phyloP scores from a whole-genome alignment of 2,113 vertebrate genomes.

The Nerophis ophidion region DNA sequence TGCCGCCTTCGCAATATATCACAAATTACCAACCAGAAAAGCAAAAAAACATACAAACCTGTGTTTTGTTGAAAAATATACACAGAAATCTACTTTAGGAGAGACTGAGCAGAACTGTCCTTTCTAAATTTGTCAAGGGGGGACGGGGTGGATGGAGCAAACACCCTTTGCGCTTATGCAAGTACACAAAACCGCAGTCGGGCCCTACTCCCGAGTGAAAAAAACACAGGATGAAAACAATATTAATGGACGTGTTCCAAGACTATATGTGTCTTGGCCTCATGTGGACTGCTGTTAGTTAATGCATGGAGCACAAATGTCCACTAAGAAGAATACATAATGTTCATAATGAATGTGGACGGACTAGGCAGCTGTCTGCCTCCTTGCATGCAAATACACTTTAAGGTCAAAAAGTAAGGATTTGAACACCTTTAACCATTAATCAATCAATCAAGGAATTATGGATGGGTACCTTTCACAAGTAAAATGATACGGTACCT shows the following conservation, averaged over 20 bases:
- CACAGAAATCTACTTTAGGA: conserved; percentile 10
- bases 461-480: background rate
- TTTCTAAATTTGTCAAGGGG: conserved; percentile 56
- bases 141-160: conserved; percentile 15
- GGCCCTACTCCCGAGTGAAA: background rate
- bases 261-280: background rate
- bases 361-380: background rate
- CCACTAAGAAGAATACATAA: conserved; percentile 29
- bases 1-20: too few relatives aligned
- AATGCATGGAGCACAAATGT: conserved; percentile 14
- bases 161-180: conserved; percentile 25
- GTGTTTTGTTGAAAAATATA: background rate
- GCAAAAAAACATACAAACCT: too few relatives aligned
- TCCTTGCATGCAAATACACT: conserved; percentile 23
- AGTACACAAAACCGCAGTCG: conserved; percentile 32
- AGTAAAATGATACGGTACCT: too few relatives aligned
- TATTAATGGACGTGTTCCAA: background rate
- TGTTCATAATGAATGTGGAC: conserved; percentile 27
- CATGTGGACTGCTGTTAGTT: conserved; percentile 12
- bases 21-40: too few relatives aligned
- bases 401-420: background rate
- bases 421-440: background rate
- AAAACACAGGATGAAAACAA: background rate
- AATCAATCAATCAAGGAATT: background rate
- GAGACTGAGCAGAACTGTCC: conserved; percentile 55